Percentiles rank a stretch among this genome's conserved stretches.
phyloP scores from a whole-genome alignment of 2,113 vertebrate genomes.

The Mormoops blainvillei region DNA sequence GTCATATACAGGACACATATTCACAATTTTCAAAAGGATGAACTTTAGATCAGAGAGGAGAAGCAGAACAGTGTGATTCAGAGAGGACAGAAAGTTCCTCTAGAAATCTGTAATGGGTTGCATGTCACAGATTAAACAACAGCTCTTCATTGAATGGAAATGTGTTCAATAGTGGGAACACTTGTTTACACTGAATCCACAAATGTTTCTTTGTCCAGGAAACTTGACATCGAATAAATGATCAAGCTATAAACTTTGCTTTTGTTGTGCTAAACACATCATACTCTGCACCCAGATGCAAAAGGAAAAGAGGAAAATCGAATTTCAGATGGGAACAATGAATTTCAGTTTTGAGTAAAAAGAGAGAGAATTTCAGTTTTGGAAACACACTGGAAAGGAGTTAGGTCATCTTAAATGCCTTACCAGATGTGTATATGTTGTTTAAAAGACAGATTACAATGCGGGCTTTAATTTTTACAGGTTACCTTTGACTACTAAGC shows the following conservation, averaged over 20 bases:
- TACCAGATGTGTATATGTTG: background rate
- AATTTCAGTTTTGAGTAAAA: conserved; percentile 10
- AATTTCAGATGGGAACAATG: background rate
- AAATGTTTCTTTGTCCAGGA: background rate
- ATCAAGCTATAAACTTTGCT: background rate
- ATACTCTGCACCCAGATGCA: background rate
- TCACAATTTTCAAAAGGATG: conserved; percentile 32
- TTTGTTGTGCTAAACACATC: background rate
- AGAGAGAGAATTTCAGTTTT: background rate
- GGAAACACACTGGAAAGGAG: background rate
- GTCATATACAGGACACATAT: background rate
- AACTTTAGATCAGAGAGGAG: background rate
- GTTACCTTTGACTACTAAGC: background rate
- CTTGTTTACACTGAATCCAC: background rate
- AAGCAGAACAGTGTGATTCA: background rate
- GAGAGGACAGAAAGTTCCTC: background rate
- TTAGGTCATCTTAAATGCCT: background rate
- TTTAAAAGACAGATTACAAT: background rate
- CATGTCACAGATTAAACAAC: background rate
- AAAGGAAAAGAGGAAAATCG: background rate
- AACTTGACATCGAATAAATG: background rate
- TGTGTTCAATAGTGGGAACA: background rate
- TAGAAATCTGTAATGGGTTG: background rate
- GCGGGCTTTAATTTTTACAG: background rate
- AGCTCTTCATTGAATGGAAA: background rate